Percentiles rank a stretch among this genome's conserved stretches.
These are phyloP conservation scores for Acanthis flammea DNA, from an alignment of 2,797 vertebrate species.

Conservation along the genomic window DNA sequence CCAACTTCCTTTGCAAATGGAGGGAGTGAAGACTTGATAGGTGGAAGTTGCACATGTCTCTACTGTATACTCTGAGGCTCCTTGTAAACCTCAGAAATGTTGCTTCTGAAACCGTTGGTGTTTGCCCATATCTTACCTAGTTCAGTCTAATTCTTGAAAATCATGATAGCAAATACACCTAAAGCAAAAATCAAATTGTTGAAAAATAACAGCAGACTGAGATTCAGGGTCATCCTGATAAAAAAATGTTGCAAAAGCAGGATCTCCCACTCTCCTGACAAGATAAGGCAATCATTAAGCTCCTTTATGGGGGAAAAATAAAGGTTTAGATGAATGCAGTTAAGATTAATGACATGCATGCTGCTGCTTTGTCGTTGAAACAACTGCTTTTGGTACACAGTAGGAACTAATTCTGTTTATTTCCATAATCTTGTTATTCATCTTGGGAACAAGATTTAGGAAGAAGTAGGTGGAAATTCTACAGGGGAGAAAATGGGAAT, in stretches of 20 bases:
- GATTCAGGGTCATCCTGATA: neutral
- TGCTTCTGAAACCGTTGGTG: neutral
- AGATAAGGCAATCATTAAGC: neutral
- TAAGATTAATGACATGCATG: neutral
- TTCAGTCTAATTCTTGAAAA: neutral
- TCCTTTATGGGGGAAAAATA: neutral
- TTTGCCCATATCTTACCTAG: neutral
- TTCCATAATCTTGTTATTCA: neutral
- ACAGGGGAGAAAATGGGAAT: accelerated
- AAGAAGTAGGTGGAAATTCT: neutral
- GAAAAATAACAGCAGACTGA: neutral
- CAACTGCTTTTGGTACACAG: neutral
- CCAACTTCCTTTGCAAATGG: neutral
- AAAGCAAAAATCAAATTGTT: neutral
- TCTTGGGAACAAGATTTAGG: neutral
- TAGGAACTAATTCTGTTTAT: neutral
- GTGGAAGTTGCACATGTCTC: neutral
- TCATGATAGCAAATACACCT: accelerated
- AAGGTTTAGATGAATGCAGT: neutral
- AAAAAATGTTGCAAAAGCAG: neutral
- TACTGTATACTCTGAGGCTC: neutral
- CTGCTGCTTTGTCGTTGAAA: neutral
- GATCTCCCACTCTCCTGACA: neutral
- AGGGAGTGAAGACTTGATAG: neutral
- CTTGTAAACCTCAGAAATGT: neutral